Evolutionary conservation across 2,888 invertebrate species (phyloP).

Genomic region (Pseudococcus jackbeardsleyi): DNA sequence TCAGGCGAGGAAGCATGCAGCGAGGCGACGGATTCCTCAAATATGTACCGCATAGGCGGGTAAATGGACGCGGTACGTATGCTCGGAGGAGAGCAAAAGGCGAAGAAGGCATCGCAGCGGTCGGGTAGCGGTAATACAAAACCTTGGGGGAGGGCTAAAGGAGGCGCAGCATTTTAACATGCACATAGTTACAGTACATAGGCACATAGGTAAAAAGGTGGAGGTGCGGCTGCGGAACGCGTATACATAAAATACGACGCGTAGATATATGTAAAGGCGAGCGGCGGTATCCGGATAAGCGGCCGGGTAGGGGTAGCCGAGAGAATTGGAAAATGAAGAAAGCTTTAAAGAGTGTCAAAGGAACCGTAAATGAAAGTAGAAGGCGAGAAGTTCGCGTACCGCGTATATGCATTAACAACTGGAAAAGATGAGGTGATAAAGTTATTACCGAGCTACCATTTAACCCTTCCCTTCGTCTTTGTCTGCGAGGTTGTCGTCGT

Average conservation of each 20-base stretch:
- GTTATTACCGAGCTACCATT: constrained; percentile 59
- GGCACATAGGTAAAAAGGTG: neutral
- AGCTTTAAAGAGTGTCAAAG: constrained; percentile 60
- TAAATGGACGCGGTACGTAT: neutral
- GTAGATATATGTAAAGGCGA: neutral
- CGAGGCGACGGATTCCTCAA: neutral
- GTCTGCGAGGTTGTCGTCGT: neutral
- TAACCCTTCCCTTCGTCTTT: constrained; percentile 33
- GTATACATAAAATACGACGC: neutral
- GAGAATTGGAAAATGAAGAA: constrained; percentile 58
- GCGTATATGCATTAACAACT: constrained; percentile 55
- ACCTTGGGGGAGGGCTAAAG: neutral
- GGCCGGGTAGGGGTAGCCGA: neutral
- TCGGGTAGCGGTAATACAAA: too few species aligned
- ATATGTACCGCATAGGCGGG: neutral
- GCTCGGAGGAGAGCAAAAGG: neutral
- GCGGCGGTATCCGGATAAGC: neutral
- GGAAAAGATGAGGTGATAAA: constrained; percentile 60
- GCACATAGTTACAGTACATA: constrained; percentile 3
- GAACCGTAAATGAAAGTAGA: constrained; percentile 49
- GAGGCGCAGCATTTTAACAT: neutral
- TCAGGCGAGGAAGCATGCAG: neutral
- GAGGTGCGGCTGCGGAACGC: neutral
- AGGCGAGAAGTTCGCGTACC: constrained; percentile 31
- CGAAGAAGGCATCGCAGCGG: neutral